A percentile compares a stretch with the other conserved stretches of the same genome.
phyloP scores from a whole-genome alignment of 2,888 invertebrate species.

The Antheraea yamamai region DNA sequence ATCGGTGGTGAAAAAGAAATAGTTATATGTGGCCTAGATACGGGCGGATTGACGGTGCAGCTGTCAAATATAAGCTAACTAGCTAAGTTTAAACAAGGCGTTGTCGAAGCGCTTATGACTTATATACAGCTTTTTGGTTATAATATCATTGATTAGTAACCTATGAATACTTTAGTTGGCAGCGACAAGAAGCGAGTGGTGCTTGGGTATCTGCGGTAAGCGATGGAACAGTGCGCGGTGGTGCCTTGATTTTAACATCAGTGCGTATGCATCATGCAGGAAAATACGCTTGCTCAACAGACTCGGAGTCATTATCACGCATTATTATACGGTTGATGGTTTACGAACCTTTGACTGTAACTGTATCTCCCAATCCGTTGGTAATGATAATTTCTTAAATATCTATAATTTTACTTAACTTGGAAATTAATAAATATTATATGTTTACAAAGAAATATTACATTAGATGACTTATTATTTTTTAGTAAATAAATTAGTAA shows the following conservation, averaged over 20 bases:
- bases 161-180: constrained; percentile 57
- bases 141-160: not conserved
- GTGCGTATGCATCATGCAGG: constrained; percentile 85
- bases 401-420: not conserved
- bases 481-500: not conserved
- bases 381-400: constrained; percentile 56
- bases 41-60: too few relatives aligned
- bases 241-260: constrained; percentile 76
- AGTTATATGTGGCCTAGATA: too few relatives aligned
- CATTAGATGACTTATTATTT: not conserved
- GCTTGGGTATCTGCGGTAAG: constrained; percentile 59
- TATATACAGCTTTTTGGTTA: too few relatives aligned
- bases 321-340: constrained; percentile 85
- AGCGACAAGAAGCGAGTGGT: constrained; percentile 69
- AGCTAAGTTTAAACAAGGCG: too few relatives aligned
- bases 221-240: constrained; percentile 64
- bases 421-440: too few relatives aligned
- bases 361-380: constrained; percentile 84
- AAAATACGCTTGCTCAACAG: constrained; percentile 87
- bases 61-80: too few relatives aligned
- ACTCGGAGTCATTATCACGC: constrained; percentile 84
- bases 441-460: too few relatives aligned
- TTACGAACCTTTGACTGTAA: constrained; percentile 85
- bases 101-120: too few relatives aligned
- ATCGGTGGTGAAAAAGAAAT: too few relatives aligned